Evolutionary conservation across 2,797 vertebrate species (phyloP), one percentile per base, ranked within the genome.

Genomic region (Fringilla coelebs): DNA sequence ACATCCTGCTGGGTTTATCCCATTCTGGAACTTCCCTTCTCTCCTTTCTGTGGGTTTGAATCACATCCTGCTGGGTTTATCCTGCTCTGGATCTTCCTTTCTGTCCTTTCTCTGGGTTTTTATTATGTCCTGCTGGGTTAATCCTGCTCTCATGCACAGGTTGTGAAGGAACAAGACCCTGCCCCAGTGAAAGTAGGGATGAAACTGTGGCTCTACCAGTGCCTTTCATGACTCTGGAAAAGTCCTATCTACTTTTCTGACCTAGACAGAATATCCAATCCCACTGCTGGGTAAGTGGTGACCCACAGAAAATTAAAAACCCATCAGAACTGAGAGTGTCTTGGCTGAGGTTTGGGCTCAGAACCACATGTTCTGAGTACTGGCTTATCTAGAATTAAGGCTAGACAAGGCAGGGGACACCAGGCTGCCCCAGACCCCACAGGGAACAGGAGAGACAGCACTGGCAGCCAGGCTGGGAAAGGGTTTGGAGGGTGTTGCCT

Each of bases 91-190:
- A 2, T 28, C 15, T 6, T 28, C 26, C 48, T 26, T 49, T 26
- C 26, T 52, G 28, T 12, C 11, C 28, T 52, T 31, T 18, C 22
- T 52, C 49, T 31, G 49, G 43, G 26, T 51, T 51, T 29, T 9
- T 16, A 29, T 51, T 8, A 17, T 0, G 0, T 29, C 4, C 21
- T 73, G 22, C 32, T 57, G 34, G 11, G 26, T 32, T 66, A 75
- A 32, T 29, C n/a, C 26, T 54, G 17, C 43, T 43, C 55, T 63
- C 49, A 22, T 25, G 19, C 46, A 40, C 14, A 31, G 17, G 10
- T 38, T 60, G 9, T n/a, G 46, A 34, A 57, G n/a, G 55, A 83
- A 34, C 14, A 79, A 20, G 16, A 13, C 17, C 57, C 24, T 46
- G 29, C 7, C 7, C 9, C 41, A 55, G 17, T 55, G 40, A 48